Percentiles rank a stretch among this genome's conserved stretches.
These are phyloP conservation scores for Sphenopsis melanotis DNA, from an alignment of 2,797 vertebrate species.

Conservation along the genomic window DNA sequence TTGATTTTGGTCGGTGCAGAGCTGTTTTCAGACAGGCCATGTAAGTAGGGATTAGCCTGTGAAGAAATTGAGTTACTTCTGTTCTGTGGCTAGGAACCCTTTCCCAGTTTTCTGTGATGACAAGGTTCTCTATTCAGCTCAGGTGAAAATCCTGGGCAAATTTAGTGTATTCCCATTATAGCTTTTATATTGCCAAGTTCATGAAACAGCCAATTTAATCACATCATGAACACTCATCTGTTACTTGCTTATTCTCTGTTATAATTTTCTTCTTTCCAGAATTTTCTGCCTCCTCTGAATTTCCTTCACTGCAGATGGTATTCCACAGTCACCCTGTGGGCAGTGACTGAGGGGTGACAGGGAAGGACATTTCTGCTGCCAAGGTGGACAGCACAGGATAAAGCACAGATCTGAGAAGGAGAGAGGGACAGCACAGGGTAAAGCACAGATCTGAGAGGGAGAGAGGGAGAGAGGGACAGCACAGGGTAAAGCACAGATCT, in stretches of 20 bases:
- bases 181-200: background rate
- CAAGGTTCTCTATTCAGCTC: background rate
- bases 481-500: background rate
- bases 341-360: background rate
- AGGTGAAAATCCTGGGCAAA: background rate
- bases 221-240: background rate
- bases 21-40: background rate
- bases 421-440: no score
- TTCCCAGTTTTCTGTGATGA: background rate
- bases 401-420: background rate
- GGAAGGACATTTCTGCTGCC: background rate
- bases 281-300: background rate
- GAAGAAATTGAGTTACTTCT: background rate
- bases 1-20: background rate
- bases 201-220: background rate
- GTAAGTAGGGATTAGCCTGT: background rate
- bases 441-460: background rate
- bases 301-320: background rate
- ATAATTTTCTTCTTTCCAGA: background rate
- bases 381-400: background rate
- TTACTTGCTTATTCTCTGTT: background rate
- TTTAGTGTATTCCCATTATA: background rate
- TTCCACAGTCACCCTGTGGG: background rate
- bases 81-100: background rate
- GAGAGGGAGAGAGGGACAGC: background rate